Evolutionary conservation across 2,888 invertebrate species (phyloP).

Genomic region (Ophion slaviceki): DNA sequence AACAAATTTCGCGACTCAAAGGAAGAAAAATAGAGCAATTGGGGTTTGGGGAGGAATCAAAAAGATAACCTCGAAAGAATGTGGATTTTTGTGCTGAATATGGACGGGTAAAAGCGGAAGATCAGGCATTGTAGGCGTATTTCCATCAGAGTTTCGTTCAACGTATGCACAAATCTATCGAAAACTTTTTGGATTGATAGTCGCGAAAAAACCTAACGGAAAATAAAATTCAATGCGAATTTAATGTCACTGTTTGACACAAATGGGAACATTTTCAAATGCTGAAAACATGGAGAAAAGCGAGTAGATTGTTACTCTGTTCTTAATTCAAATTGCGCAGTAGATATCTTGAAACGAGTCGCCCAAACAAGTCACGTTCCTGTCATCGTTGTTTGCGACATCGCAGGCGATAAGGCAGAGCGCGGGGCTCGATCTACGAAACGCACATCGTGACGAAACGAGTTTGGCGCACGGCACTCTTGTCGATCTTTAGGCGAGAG

Average conservation of each 20-base stretch:
- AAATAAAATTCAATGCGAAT: not conserved
- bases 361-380: slow-evolving; percentile 41
- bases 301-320: not conserved
- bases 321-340: not conserved
- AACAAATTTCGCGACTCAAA: no score
- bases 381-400: slow-evolving; percentile 47
- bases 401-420: slow-evolving; percentile 39
- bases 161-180: not conserved
- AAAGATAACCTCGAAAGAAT: no score
- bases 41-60: no score
- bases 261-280: not conserved
- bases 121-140: not conserved
- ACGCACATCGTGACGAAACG: slow-evolving; percentile 23
- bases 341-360: not conserved
- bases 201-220: not conserved
- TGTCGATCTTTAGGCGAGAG: slow-evolving; percentile 12
- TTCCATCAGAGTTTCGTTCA: not conserved
- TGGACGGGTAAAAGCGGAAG: no score
- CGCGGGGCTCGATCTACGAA: not conserved
- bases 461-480: slow-evolving; percentile 60
- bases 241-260: not conserved
- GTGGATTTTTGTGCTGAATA: no score
- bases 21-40: no score
- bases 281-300: not conserved
- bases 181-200: not conserved